Evolutionary conservation across 2,888 invertebrate species (phyloP).

Genomic region (Entomobrya multifasciata): DNA sequence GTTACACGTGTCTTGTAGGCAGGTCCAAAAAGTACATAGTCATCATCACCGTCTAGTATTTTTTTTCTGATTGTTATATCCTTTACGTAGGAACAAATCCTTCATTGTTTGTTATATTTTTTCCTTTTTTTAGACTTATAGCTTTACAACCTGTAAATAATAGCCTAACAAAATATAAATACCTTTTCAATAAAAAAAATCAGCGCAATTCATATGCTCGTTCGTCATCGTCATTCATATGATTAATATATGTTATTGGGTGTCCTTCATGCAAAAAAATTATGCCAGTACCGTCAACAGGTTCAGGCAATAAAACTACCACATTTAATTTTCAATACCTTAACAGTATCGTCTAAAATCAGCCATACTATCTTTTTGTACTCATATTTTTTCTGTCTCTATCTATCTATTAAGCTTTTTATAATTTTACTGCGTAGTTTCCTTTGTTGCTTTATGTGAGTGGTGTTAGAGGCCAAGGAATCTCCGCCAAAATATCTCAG

Average conservation of each 20-base stretch:
- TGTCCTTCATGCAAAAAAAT: not conserved
- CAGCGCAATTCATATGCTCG: not conserved
- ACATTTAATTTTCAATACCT: not conserved
- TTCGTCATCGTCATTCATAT: too few relatives aligned
- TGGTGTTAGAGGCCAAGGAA: not conserved
- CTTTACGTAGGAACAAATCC: not conserved
- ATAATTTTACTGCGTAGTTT: not conserved
- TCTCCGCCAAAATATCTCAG: not conserved
- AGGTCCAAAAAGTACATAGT: slow-evolving; percentile 29
- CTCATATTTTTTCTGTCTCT: not conserved
- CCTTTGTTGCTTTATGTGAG: not conserved
- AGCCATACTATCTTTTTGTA: not conserved
- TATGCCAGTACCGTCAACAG: not conserved
- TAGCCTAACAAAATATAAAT: not conserved
- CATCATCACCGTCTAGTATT: slow-evolving; percentile 57
- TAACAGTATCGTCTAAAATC: slow-evolving; percentile 4
- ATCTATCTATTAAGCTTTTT: not conserved
- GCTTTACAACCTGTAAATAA: not conserved
- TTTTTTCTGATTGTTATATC: slow-evolving; percentile 60
- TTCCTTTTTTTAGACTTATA: not conserved
- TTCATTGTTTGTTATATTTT: slow-evolving; percentile 38
- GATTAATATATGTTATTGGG: not conserved
- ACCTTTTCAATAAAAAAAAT: slow-evolving; percentile 3
- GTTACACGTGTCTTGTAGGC: not conserved
- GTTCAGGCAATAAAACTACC: not conserved